Base-by-base conservation (phyloP, 2,113 vertebrate species). In the Herpailurus yagouaroundi region DNA sequence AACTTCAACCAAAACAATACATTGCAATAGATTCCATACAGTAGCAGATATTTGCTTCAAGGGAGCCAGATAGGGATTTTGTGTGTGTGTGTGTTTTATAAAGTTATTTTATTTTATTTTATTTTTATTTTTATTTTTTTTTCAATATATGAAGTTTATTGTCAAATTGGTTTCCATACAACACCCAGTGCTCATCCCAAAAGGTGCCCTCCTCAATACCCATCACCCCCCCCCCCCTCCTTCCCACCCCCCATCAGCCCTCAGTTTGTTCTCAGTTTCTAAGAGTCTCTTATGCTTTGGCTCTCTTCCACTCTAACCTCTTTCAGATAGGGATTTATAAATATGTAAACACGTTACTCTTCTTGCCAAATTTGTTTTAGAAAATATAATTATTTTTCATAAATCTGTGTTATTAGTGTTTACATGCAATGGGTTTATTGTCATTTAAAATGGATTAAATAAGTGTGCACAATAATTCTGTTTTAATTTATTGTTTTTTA, bases 381-480 rank as follows among this genome's bases (percentile, higher is more conserved):
- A 88, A 94, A 97, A 48, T 66, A 60, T 36, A 81, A 86, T n/a
- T 77, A 76, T 41, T 95, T 92, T 95, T 91, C 9, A 89, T 31
- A 81, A 73, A 81, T 69, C n/a, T 82, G 21, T 88, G 31, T 90
- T 80, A 64, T 81, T 89, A 88, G 63, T 88, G 7, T 87, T 87
- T 89, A 52, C 6, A 69, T 36, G 33, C 33, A 84, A 14, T 88
- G 21, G 2, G 19, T 11, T 85, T 74, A 64, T 50, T 71, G 21
- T 84, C 91, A 90, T 66, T 86, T 92, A 45, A 91, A 82, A 36
- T 64, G 7, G 81, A 90, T 82, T 63, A 45, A 90, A 60, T 69
- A 86, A 60, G 38, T 11, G 1, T 48, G 23, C 27, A 83, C 41
- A 85, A 41, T 77, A 13, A 12, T 21, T 25, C 76, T 23, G 33